These are phyloP conservation scores for Silurus meridionalis DNA, from an alignment of 2,113 vertebrate genomes.

Conservation along the genomic window DNA sequence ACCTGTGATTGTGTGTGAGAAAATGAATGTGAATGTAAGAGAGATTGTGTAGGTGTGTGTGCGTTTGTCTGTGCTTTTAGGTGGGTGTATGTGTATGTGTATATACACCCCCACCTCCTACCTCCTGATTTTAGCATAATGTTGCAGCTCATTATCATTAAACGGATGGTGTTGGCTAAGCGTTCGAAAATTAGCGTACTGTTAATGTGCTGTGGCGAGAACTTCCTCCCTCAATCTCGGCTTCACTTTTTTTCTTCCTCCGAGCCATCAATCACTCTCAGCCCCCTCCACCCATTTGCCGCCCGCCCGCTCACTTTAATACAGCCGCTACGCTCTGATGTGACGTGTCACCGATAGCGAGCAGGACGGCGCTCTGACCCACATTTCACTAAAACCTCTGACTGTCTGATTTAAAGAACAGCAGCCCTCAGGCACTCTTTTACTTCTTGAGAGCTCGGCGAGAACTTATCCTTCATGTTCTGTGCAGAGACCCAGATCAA, in stretches of 20 bases:
- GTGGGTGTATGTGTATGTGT: constrained; percentile 30
- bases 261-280: constrained; percentile 46
- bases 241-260: constrained; percentile 34
- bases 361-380: constrained; percentile 49
- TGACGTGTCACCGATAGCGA: constrained; percentile 53
- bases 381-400: constrained; percentile 49
- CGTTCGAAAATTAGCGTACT: constrained; percentile 36
- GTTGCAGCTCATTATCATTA: constrained; percentile 54
- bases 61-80: constrained; percentile 31
- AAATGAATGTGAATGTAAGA: neutral
- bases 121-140: constrained; percentile 49
- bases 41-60: constrained; percentile 8
- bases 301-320: constrained; percentile 46
- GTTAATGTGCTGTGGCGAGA: neutral
- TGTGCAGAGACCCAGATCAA: neutral
- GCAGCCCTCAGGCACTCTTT: constrained; percentile 16
- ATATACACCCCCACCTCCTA: neutral
- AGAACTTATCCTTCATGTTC: constrained; percentile 2
- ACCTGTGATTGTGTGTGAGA: neutral
- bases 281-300: constrained; percentile 25
- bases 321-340: constrained; percentile 51
- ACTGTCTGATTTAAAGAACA: constrained; percentile 36
- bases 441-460: constrained; percentile 1
- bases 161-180: constrained; percentile 48
- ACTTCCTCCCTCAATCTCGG: constrained; percentile 39